phyloP scores from a whole-genome alignment of 2,888 invertebrate genomes.

The Glyphotaelius pellucidus region DNA sequence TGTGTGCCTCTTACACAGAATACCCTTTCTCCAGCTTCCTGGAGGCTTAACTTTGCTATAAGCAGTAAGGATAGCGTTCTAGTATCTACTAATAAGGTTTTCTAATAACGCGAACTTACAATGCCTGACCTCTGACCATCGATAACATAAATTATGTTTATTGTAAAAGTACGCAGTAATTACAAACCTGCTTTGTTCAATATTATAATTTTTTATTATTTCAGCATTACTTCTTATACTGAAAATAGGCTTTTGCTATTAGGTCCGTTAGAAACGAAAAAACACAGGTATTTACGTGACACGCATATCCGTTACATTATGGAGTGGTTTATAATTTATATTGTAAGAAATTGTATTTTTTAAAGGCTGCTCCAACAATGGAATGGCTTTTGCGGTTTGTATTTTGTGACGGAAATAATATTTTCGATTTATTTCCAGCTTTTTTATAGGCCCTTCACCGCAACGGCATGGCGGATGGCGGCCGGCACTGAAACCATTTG shows the following conservation, averaged over 20 bases:
- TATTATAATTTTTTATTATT: no score
- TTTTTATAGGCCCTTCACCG: slow-evolving; percentile 12
- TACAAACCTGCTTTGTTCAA: no score
- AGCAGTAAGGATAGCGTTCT: no score
- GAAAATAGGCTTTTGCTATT: not conserved
- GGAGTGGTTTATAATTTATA: not conserved
- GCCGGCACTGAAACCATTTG: not conserved
- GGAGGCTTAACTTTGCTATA: no score
- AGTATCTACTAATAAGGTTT: no score
- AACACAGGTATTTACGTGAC: not conserved
- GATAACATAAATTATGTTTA: no score
- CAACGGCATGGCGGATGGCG: not conserved
- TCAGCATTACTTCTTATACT: not conserved
- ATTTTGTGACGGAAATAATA: slow-evolving; percentile 8
- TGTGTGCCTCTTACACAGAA: no score
- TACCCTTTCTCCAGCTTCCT: no score
- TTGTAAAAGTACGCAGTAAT: no score
- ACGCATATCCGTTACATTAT: not conserved
- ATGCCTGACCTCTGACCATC: no score
- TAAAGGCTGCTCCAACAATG: not conserved
- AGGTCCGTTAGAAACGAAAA: not conserved
- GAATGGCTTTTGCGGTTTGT: slow-evolving; percentile 8
- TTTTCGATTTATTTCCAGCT: slow-evolving; percentile 9
- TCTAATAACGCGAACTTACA: no score
- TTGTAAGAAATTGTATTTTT: not conserved